Evolutionary conservation across 2,113 vertebrate genomes (phyloP), one percentile per base, ranked within the genome.

Genomic region (Alectura lathami): DNA sequence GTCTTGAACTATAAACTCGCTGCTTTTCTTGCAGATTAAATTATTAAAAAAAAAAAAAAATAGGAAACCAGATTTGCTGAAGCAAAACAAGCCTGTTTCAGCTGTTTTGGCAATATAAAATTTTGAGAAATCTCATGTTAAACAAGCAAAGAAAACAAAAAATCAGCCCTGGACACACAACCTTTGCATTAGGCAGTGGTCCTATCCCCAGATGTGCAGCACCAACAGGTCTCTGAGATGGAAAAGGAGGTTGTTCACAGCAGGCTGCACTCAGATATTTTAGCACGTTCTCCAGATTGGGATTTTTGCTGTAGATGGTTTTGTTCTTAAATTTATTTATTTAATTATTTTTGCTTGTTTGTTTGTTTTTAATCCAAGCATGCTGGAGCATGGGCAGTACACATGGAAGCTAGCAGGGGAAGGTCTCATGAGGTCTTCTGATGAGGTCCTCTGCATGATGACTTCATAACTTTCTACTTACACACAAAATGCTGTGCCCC

Each of bases 101-200:
- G 56, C 60, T 40, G 14, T 3, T 85, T 27, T 54, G 47, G 23
- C 45, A 5, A 18, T 20, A 11, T 4, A 27, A 53, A 75, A 15
- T 29, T 3, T 17, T 3, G 36, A 85, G 56, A 27, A 75, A 57
- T 13, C 7, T 12, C 23, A 2, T n/a, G 0, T 51, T 36, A 62
- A 62, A 30, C 6, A 16, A 54, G 17, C 53, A 54, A 54, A 54
- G 16, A 38, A 26, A 36, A 17, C 34, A n/a, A 51, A 89, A 2
- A 54, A 3, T 8, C 13, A 9, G n/a, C 7, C 3, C 23, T n/a
- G 13, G 42, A 38, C 47, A 56, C 0, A 6, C 6, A 3, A 15
- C 8, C 48, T 9, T 48, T 59, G 57, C 78, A 27, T 34, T 2
- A 23, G 48, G 3, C 9, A 24, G 30, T 17, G 14, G 43, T 5